Evolutionary conservation across 2,797 vertebrate genomes (phyloP), one percentile per base, ranked within the genome.

Genomic region (Chloroceryle inda): DNA sequence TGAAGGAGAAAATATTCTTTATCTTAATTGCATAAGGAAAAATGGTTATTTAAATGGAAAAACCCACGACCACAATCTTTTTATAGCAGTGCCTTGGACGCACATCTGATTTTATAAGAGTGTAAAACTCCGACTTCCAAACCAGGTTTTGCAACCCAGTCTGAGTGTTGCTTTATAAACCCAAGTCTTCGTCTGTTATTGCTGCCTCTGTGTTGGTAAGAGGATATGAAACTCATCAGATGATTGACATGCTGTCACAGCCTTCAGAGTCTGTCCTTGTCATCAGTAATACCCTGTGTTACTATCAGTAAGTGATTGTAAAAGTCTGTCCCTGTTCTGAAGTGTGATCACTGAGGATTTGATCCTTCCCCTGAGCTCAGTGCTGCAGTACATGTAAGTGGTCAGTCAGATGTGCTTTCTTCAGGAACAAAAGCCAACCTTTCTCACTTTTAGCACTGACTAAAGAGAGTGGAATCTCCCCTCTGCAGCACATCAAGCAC

Each of bases 351-450:
- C 1, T 68, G 58, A 75, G 27, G 26, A 33, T 64, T 64, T 3
- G 1, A 3, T 82, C 35, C 26, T 83, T 69, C n/a, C 19, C 11
- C 5, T 77, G 40, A 80, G 27, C 23, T 78, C 49, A 78, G 3
- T 1, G 2, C 15, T 26, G 33, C 38, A 73, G 45, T 58, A 23
- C 26, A 22, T 18, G 33, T 44, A 53, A 1, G 0, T 18, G 2
- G 18, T 52, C 68, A 50, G 24, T 38, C n/a, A 74, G 12, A 29
- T 21, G 22, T n/a, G 15, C 40, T 88, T 85, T 67, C 64, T 77
- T 42, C 44, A 52, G 47, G 44, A 66, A 22, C 7, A 85, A 83
- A 91, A 85, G 18, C 8, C 56, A 80, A 21, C 3, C 20, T 56
- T 86, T 44, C 44, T 27, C 24, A 17, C 11, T 42, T 62, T 59